Base-by-base conservation (phyloP, 1,140 invertebrate genomes). In the Diabrotica undecimpunctata region DNA sequence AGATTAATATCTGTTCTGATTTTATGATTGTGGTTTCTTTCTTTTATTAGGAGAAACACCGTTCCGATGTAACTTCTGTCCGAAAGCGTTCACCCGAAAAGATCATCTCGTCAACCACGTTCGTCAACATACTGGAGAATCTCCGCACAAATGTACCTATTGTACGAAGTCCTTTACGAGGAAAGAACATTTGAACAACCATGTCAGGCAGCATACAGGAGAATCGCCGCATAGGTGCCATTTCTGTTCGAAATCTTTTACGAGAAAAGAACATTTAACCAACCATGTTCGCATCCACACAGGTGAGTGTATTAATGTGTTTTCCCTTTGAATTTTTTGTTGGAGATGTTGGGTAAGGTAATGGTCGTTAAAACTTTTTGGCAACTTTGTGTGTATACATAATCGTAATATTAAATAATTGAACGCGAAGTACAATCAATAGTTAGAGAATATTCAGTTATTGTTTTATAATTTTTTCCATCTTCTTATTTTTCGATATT, bases 181-280 rank as follows among this genome's bases (percentile, higher is more conserved):
- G 66, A 95, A 94, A 80, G 92, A 95, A 82, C 93, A 95, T 81
- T 86, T 95, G 76, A 93, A 91, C 79, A 92, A 94, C 81, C 93
- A 95, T 80, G 88, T 94, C 74, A 83, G 88, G 61, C 86, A 87
- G 71, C 86, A 87, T 76, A 86, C 85, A 9, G 88, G 91, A 69
- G 91, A 93, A 79, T 90, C 89, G 75, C 89, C 90, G 62, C 92
- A 93, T 75, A 82, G 87, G 72, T 95, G 93, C 79, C 84, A 88
- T 69, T 90, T 88, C 73, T 95, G 92, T 81, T 88, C 84, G 68
- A 94, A 94, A 81, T 88, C 87, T 63, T 95, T 95, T 79, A 92
- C 90, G 35, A 84, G 91, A 71, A 93, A 93, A 77, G 89, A 91
- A 77, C 90, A 92, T 74, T 79, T 92, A 64, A 89, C 87, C 67